These are phyloP conservation scores for Chaetorhynchus papuensis DNA, from an alignment of 2,113 vertebrate species.

Conservation along the genomic window DNA sequence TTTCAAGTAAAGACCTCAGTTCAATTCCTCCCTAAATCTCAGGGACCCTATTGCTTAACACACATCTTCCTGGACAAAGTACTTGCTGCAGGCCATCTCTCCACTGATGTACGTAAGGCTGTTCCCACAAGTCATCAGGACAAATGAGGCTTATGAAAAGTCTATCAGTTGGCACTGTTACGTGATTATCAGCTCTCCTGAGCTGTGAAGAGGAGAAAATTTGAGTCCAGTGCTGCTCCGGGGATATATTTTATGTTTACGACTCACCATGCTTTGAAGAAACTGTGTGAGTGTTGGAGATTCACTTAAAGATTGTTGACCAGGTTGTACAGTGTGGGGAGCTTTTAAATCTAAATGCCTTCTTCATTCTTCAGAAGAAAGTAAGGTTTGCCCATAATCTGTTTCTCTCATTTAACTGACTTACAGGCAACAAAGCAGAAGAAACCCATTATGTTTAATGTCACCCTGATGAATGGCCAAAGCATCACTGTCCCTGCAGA, in stretches of 20 bases:
- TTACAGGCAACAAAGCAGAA: constrained; percentile 89
- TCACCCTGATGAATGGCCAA: constrained; percentile 82
- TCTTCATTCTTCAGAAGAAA: not conserved
- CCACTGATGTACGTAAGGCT: not conserved
- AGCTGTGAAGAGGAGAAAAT: not conserved
- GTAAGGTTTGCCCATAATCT: not conserved
- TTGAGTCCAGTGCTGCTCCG: not conserved
- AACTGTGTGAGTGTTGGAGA: not conserved
- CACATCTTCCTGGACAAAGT: not conserved
- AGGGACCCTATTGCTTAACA: not conserved
- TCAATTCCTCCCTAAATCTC: not conserved
- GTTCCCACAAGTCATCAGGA: not conserved
- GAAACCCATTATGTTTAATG: constrained; percentile 80
- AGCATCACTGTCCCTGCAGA: constrained; percentile 82
- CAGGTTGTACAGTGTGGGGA: not conserved
- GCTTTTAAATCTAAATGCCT: not conserved
- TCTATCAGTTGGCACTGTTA: not conserved
- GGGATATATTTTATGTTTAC: not conserved
- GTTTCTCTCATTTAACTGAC: not conserved
- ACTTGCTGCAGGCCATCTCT: not conserved
- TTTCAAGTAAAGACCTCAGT: not conserved
- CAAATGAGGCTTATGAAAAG: not conserved
- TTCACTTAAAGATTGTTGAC: not conserved
- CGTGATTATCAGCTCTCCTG: not conserved
- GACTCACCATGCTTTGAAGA: not conserved